Evolutionary conservation across 1,140 invertebrate species (phyloP), one percentile per base, ranked within the genome.

Genomic region (Saccostrea echinata): DNA sequence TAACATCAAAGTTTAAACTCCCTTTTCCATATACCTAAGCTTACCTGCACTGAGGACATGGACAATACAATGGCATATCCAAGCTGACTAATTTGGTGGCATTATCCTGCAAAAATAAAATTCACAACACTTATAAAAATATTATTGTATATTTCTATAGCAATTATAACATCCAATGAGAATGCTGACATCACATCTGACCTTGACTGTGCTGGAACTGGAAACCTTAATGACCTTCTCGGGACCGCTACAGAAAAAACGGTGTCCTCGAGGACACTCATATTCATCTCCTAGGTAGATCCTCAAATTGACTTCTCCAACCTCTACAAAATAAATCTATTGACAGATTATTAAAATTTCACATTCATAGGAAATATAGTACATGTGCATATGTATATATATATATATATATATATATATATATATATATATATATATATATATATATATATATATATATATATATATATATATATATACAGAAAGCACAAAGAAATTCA

Each of bases 211-310:
- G 16, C 97, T 97, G 90, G 96, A 96, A 76, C 96, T 96, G 1
- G 97, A 96, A 1, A 97, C 97, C 92, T 97, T 97, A 21, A 98
- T 95, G 35, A 98, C 96, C 92, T 97, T 97, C 91, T 98, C 98
- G 27, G 98, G 97, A 1, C 96, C 97, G 21, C 97, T 97, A 93
- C 98, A 97, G 97, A 99, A 99, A 95, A 99, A 99, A 88, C 98
- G 96, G 95, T 99, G 98, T 1, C 99, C 99, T 68, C 97, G 94
- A 0, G 97, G 97, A 96, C 99, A 99, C 95, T 99, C 99, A 94
- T 99, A 99, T 93, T 99, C 99, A 90, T 98, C 97, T 1, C 99
- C 99, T 88, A 99, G 96, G 93, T 99, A 99, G 88, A 99, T 97
- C 95, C 99, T 98, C 1, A 99, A 97, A 13, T 97, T 97, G 33